Conservation (phyloP, 2,113 vertebrate genomes). For the Canis aureus region DNA sequence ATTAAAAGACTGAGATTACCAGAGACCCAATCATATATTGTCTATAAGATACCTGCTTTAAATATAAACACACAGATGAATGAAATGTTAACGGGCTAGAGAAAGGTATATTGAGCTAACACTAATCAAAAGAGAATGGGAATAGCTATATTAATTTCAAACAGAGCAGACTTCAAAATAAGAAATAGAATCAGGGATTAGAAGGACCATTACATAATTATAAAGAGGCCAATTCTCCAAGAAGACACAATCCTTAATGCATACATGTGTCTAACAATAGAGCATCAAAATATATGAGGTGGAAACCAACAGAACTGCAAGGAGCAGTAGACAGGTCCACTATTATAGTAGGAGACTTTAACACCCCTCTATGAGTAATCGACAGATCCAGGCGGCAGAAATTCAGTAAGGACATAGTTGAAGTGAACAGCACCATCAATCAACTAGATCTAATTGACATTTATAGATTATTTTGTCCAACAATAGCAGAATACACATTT, state of each 20-base stretch:
- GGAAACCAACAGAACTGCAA: neutral
- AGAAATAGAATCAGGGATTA: neutral
- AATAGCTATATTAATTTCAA: neutral
- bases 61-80: neutral
- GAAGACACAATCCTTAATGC: neutral
- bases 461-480: constrained; percentile 13
- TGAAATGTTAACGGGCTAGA: neutral
- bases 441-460: constrained; percentile 21
- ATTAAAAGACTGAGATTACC: neutral
- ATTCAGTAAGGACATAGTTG: neutral
- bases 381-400: neutral
- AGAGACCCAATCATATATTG: neutral
- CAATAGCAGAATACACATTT: neutral
- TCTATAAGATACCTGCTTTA: neutral
- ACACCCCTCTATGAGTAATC: neutral
- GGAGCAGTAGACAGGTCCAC: neutral
- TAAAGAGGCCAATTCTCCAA: neutral
- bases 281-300: neutral
- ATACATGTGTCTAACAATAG: neutral
- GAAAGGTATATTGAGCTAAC: neutral
- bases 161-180: neutral
- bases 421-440: neutral
- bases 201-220: neutral
- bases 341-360: neutral
- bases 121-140: constrained; percentile 18